Evolutionary conservation across 2,888 invertebrate species (phyloP), one percentile per base, ranked within the genome.

Genomic region (Eristalinus sepulchralis): DNA sequence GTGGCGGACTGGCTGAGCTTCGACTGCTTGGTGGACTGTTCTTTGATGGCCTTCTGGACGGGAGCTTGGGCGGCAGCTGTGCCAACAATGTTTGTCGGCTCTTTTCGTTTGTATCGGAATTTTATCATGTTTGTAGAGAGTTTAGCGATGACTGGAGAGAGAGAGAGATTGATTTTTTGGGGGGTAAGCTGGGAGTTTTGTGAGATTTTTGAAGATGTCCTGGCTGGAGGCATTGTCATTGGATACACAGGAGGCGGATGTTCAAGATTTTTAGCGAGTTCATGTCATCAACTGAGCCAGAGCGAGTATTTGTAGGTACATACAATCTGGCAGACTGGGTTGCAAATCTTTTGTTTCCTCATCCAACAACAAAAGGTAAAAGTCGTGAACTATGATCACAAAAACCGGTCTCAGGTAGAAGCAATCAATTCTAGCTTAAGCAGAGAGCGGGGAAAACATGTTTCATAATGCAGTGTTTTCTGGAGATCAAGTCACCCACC

Each of bases 61-160:
- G 86, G 78, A 34, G 86, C 83, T 57, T 79, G 63, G 11, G 83
- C 82, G 53, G 87, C 79, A 22, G 59, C 80, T 71, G 87, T 71
- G 17, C 88, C 88, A 88, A 91, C 90, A 88, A 91, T 89, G 88
- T 90, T 91, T 72, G 88, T 89, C 85, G 91, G 90, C 90, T 95
- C 95, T 91, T 95, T 95, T 88, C 95, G 94, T 90, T 95, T 95
- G 89, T 95, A 95, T 88, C 95, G 94, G 93, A 95, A 95, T 93
- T 95, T 95, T 88, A 95, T 95, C 95, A 95, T 95, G 88, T 89
- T 91, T 90, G 13, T 13, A 80, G 24, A 17, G 64, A 76, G 6
- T 53, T 20, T 36, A 67, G 59, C 9, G n/a, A 36, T 68, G 64
- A 34, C 17, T 47, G 17, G 6, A 24, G 5, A 24, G 8, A 22